Conservation (phyloP, 1,140 invertebrate genomes). For the Drosophila subpulchrella region DNA sequence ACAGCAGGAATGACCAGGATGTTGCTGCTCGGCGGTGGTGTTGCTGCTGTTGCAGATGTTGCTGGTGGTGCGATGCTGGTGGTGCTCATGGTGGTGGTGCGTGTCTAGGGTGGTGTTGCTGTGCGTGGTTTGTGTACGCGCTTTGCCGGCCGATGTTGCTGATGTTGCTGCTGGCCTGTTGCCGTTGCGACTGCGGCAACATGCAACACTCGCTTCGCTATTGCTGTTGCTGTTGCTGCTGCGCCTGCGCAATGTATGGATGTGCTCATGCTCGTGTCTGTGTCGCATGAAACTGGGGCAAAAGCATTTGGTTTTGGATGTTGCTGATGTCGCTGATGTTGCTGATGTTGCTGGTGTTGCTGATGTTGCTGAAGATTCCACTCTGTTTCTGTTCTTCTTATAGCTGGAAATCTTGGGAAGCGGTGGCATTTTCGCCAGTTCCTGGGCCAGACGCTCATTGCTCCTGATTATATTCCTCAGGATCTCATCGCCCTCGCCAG, state of each 20-base stretch:
- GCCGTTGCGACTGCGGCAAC: conserved; percentile 46
- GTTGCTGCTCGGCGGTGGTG: conserved; percentile 25
- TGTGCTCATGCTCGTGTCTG: conserved; percentile 62
- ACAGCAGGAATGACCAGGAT: conserved; percentile 37
- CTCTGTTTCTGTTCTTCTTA: conserved; percentile 40
- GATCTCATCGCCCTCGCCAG: conserved; percentile 61
- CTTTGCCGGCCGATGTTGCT: conserved; percentile 24
- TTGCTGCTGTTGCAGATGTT: conserved; percentile 21
- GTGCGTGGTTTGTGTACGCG: conserved; percentile 69
- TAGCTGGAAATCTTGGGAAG: conserved; percentile 61
- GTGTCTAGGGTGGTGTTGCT: conserved; percentile 68
- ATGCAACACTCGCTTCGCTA: conserved; percentile 22
- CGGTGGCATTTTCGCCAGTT: conserved; percentile 79
- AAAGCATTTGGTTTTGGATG: conserved; percentile 60
- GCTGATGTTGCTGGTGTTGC: conserved; percentile 20
- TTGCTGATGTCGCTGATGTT: conserved; percentile 27
- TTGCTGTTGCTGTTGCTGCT: conserved; percentile 37
- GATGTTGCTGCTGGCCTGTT: conserved; percentile 26
- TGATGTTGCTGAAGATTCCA: not conserved
- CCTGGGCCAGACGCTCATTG: conserved; percentile 69
- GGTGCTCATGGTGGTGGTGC: conserved; percentile 44
- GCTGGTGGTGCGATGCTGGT: conserved; percentile 11
- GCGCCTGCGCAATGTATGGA: conserved; percentile 40
- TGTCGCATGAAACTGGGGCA: conserved; percentile 74
- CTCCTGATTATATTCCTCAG: conserved; percentile 73